Evolutionary conservation across 2,888 invertebrate genomes (phyloP).

Genomic region (Acleris emargana): DNA sequence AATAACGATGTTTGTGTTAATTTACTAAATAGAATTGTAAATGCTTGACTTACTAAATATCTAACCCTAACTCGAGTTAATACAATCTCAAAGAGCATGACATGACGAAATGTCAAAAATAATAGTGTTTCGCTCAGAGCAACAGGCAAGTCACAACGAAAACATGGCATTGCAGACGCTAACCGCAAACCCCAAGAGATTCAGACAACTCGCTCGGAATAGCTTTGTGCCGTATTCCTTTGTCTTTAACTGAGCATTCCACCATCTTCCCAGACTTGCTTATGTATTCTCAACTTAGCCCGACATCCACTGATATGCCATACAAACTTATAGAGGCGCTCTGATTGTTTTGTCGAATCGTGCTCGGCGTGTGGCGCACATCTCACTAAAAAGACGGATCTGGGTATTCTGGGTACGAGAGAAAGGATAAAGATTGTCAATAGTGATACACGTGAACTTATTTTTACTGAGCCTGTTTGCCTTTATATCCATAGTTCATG

Average conservation of each 20-base stretch:
- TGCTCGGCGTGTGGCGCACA: neutral
- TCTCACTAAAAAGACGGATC: no score
- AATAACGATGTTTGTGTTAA: no score
- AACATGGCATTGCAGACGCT: constrained; percentile 48
- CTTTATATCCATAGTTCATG: no score
- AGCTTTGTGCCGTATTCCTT: constrained; percentile 60
- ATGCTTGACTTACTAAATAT: no score
- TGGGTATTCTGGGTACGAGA: no score
- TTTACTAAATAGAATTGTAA: no score
- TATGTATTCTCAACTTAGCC: constrained; percentile 53
- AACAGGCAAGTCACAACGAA: constrained; percentile 52
- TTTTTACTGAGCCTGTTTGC: no score
- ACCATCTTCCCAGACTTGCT: constrained; percentile 48
- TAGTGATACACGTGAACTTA: no score
- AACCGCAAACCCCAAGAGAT: constrained; percentile 56
- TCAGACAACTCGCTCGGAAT: constrained; percentile 56
- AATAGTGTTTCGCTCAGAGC: constrained; percentile 44
- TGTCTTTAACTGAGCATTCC: constrained; percentile 58
- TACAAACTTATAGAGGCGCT: constrained; percentile 17
- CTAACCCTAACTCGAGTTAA: no score
- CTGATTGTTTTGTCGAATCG: constrained; percentile 23
- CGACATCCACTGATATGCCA: constrained; percentile 31
- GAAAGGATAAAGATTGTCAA: no score
- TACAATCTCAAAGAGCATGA: neutral
- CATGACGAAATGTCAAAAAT: constrained; percentile 11